phyloP scores from a whole-genome alignment of 1,140 invertebrate species.

The Drosophila arawakana region DNA sequence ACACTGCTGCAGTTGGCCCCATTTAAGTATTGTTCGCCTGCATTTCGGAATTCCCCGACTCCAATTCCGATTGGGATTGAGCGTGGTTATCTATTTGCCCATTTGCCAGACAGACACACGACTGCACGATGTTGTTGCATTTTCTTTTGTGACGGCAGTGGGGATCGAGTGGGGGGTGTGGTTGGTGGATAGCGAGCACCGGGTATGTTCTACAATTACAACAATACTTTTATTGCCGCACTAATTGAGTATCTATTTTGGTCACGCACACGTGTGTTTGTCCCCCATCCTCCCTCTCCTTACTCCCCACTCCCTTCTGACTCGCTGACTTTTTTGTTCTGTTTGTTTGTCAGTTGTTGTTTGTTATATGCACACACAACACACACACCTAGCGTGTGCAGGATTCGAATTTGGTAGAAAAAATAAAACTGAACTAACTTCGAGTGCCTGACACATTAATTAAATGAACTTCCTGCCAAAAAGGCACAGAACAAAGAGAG shows the following conservation, averaged over 20 bases:
- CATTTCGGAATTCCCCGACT: background rate
- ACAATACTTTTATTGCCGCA: conserved; percentile 71
- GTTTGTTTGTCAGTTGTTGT: conserved; percentile 23
- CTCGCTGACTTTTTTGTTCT: conserved; percentile 2
- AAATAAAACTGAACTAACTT: conserved; percentile 9
- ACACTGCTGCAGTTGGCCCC: conserved; percentile 8
- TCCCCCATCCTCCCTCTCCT: too few species aligned
- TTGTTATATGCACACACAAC: conserved; percentile 26
- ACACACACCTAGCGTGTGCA: conserved; percentile 3
- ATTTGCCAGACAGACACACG: conserved; percentile 28
- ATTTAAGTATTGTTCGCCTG: conserved; percentile 10
- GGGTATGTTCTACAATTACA: conserved; percentile 63
- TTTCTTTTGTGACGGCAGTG: conserved; percentile 1
- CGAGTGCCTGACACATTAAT: conserved; percentile 43
- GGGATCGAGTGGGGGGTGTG: background rate
- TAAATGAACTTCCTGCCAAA: conserved; percentile 43
- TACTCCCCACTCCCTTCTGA: background rate
- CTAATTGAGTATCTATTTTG: conserved; percentile 79
- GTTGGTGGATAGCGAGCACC: background rate
- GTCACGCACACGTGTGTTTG: conserved; percentile 64
- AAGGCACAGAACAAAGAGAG: background rate
- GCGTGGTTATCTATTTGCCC: conserved; percentile 27
- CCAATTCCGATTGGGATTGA: background rate
- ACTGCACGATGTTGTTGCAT: conserved; percentile 33
- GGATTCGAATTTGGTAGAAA: conserved; percentile 15